Percentiles rank a stretch among this genome's conserved stretches.
phyloP scores from a whole-genome alignment of 1,140 invertebrate genomes.

The Thaumetopoea pityocampa region DNA sequence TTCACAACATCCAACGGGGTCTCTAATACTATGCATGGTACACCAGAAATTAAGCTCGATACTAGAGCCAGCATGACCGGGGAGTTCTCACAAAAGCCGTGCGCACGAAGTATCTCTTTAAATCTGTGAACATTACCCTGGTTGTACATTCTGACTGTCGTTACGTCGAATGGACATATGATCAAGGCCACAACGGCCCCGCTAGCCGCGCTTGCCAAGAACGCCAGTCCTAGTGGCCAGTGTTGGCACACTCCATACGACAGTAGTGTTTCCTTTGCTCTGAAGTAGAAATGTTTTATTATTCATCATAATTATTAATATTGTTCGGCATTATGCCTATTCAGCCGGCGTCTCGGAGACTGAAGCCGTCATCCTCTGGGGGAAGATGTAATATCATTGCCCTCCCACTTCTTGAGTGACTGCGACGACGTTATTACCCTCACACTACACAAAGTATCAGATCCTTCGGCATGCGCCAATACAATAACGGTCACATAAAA shows the following conservation, averaged over 20 bases:
- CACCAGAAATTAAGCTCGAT: slow-evolving; percentile 83
- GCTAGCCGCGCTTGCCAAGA: slow-evolving; percentile 84
- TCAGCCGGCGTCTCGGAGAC: too few relatives aligned
- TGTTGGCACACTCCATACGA: slow-evolving; percentile 74
- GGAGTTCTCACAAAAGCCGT: slow-evolving; percentile 72
- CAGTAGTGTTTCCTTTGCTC: slow-evolving; percentile 77
- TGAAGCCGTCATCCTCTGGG: too few relatives aligned
- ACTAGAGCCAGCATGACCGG: slow-evolving; percentile 80
- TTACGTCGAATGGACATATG: slow-evolving; percentile 91
- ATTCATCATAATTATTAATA: too few relatives aligned
- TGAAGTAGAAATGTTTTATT: slow-evolving; percentile 26
- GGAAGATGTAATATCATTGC: too few relatives aligned
- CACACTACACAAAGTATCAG: too few relatives aligned
- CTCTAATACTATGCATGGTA: slow-evolving; percentile 83
- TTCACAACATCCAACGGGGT: slow-evolving; percentile 85
- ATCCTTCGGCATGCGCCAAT: too few relatives aligned
- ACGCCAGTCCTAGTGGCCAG: slow-evolving; percentile 78
- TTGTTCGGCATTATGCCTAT: too few relatives aligned
- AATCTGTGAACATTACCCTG: slow-evolving; percentile 81
- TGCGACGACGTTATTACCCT: too few relatives aligned
- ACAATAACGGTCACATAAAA: too few relatives aligned
- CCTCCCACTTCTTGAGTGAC: too few relatives aligned
- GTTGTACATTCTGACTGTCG: slow-evolving; percentile 90
- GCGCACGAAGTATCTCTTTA: slow-evolving; percentile 76
- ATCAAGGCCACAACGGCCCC: slow-evolving; percentile 83